Base-by-base conservation (phyloP, 2,888 invertebrate species). In the Tetheella fluctuosa region DNA sequence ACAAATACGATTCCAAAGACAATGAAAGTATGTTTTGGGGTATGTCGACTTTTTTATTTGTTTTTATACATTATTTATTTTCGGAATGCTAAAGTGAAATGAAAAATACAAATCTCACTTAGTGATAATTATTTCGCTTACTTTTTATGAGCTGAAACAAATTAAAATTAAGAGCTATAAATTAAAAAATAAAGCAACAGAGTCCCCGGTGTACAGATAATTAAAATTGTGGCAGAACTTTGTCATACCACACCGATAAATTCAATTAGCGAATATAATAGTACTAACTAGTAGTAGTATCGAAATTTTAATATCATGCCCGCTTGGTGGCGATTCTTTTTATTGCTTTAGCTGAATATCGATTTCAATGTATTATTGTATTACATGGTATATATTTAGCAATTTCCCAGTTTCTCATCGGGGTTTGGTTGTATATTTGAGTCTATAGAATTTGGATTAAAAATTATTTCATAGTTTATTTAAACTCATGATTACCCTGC, bases 11-110 rank as follows among this genome's bases (percentile, higher is more conserved):
- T 17, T 69, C 68, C 30, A 71, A 66, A 10, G 68, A 69, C 13
- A 72, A 81, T 12, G 79, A 83, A 30, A 86, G 81, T 64, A 80
- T 77, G 1, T 86, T 86, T 58, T 92, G 92, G 92, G 91, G 92
- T 92, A 20, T 1, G 48, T 48, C 10, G 3, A 7, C 2, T 7
- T 13, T 10, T 10, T 30, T 1, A 30, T 30, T 30, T 8, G 30
- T 15, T 37, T 15, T 37, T 37, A 15, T 15, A 15, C 15, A 30
- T 10, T 10, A 30, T 30, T 30, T 10, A 30, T 30, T 30, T 30
- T 7, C 7, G 30, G 15, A n/a, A 17, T 17, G 42, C 17, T 42
- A 42, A 17, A 42, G 15, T 42, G 42, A 17, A 42, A 42, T 12
- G 15, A 10, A 17, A 17, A 17, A 42, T 17, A 42, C 42, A 42